These are phyloP conservation scores for Meleagris gallopavo DNA, from an alignment of 2,113 vertebrate genomes.

Conservation along the genomic window DNA sequence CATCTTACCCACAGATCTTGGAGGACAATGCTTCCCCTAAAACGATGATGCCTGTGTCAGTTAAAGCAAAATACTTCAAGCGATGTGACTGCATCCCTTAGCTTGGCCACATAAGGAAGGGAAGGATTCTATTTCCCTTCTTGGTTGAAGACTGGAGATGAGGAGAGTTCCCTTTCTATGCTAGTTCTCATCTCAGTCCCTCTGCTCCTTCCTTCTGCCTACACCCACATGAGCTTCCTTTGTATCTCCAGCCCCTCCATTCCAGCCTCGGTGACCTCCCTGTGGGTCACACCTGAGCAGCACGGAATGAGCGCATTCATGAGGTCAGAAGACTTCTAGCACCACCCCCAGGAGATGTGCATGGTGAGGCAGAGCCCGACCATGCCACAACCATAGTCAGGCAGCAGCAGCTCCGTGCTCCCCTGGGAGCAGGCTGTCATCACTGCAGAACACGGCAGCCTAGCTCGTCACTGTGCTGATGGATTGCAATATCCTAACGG, in stretches of 20 bases:
- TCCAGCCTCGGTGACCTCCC: background rate
- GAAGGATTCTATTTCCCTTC: background rate
- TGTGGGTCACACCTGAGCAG: background rate
- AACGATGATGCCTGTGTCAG: background rate
- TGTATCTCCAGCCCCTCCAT: background rate
- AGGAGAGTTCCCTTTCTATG: background rate
- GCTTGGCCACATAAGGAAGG: background rate
- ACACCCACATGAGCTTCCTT: background rate
- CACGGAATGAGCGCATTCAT: background rate
- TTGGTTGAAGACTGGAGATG: background rate
- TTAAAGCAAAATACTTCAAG: background rate
- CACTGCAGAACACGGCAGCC: background rate
- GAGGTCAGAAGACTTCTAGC: background rate
- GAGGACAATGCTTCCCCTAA: background rate
- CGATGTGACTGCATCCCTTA: background rate
- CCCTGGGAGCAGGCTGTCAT: background rate
- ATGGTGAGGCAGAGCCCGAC: background rate
- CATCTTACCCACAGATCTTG: background rate
- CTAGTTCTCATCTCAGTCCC: background rate
- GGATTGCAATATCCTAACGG: constrained; percentile 22
- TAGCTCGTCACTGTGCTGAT: background rate
- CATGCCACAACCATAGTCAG: background rate
- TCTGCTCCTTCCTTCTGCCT: too few species aligned
- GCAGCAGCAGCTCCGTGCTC: accelerated
- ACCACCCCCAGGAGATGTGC: accelerated